These are phyloP conservation scores for Pelvicachromis taeniatus DNA, from an alignment of 2,113 vertebrate genomes.

Conservation along the genomic window DNA sequence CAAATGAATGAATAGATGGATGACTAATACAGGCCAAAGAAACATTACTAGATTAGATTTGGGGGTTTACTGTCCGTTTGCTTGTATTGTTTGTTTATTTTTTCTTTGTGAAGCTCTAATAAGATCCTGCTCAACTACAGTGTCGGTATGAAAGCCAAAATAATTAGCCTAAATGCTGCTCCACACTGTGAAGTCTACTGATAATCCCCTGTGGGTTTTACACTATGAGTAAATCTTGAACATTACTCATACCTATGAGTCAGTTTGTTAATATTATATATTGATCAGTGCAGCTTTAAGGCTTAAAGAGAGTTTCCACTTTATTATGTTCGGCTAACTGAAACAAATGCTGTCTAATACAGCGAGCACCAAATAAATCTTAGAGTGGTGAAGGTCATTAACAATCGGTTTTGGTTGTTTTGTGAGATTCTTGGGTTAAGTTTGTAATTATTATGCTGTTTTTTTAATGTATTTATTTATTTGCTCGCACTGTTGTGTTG, in stretches of 20 bases:
- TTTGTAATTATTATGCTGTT: neutral
- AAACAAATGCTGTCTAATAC: neutral
- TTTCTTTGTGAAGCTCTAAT: neutral
- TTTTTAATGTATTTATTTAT: neutral
- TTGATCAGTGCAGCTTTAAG: neutral
- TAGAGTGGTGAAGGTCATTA: neutral
- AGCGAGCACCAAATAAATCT: neutral
- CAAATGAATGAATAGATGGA: rapidly evolving
- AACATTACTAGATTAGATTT: neutral
- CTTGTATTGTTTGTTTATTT: neutral
- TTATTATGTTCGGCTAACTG: neutral
- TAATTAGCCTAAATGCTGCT: neutral
- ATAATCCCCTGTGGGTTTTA: neutral
- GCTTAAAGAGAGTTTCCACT: neutral
- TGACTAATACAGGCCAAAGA: neutral
- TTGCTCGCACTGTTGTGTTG: neutral
- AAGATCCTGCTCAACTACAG: neutral
- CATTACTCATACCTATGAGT: neutral
- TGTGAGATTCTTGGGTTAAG: neutral
- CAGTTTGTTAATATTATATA: neutral
- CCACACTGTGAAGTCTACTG: neutral
- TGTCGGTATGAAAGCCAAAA: neutral
- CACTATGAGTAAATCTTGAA: neutral
- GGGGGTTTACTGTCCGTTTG: neutral
- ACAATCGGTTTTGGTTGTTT: neutral